Conservation (phyloP, 2,888 invertebrate species). For the Pocota personata region DNA sequence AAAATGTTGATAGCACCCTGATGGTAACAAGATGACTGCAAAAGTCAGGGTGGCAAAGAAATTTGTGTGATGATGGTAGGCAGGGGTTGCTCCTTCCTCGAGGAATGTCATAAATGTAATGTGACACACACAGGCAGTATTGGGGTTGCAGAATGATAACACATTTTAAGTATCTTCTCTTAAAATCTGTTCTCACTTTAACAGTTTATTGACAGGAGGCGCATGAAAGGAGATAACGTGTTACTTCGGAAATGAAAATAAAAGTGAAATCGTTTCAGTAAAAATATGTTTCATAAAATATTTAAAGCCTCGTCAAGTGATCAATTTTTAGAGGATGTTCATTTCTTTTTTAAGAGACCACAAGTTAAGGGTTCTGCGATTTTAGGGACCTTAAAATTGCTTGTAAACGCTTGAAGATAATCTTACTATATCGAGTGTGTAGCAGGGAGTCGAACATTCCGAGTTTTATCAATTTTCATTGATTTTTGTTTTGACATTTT, state of each 20-base stretch:
- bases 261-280: conserved; percentile 1
- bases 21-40: background rate
- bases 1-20: background rate
- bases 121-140: background rate
- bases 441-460: background rate
- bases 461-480: background rate
- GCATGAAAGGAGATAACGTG: conserved; percentile 16
- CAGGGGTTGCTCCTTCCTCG: background rate
- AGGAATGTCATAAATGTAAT: conserved; percentile 40
- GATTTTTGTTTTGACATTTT: too few species aligned
- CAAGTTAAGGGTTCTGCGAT: too few species aligned
- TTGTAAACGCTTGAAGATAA: background rate
- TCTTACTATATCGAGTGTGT: background rate
- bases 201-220: conserved; percentile 54
- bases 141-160: conserved; percentile 13
- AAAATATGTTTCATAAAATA: conserved; percentile 19
- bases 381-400: background rate
- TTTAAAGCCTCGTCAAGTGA: conserved; percentile 26
- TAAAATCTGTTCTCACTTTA: conserved; percentile 49
- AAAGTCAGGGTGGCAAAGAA: background rate
- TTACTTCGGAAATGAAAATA: background rate
- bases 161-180: conserved; percentile 30
- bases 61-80: background rate
- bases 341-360: too few species aligned
- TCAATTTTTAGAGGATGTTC: background rate